A percentile compares a stretch with the other conserved stretches of the same genome.
Evolutionary conservation across 2,113 vertebrate species (phyloP).

Genomic region (Cisticola juncidis): DNA sequence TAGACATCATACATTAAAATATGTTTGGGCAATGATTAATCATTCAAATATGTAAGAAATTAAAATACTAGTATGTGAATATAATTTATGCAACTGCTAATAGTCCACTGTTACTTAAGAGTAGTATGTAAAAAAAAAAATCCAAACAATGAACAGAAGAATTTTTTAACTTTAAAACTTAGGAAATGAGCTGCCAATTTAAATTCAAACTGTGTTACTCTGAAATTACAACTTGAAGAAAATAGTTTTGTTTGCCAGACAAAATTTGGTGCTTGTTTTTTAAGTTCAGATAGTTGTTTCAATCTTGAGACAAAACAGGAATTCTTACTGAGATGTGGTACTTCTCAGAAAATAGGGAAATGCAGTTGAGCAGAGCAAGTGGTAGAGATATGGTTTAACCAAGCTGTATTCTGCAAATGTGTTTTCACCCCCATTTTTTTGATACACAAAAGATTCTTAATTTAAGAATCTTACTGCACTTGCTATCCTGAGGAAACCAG

Average conservation of each 20-base stretch:
- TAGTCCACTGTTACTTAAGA: neutral
- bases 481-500: neutral
- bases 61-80: neutral
- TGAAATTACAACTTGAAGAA: neutral
- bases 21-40: neutral
- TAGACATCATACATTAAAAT: neutral
- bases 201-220: neutral
- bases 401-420: neutral
- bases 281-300: neutral
- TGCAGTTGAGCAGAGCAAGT: neutral
- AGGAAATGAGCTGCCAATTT: neutral
- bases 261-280: neutral
- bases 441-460: neutral
- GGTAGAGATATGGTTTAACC: neutral
- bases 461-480: neutral
- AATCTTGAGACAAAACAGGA: neutral
- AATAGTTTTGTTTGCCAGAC: neutral
- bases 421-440: neutral
- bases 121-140: neutral
- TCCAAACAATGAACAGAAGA: neutral
- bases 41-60: neutral
- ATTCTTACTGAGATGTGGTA: neutral
- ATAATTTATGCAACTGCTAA: neutral
- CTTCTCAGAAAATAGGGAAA: neutral
- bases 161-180: neutral